Evolutionary conservation across 2,888 invertebrate genomes (phyloP).

Genomic region (Melinaea menophilus): DNA sequence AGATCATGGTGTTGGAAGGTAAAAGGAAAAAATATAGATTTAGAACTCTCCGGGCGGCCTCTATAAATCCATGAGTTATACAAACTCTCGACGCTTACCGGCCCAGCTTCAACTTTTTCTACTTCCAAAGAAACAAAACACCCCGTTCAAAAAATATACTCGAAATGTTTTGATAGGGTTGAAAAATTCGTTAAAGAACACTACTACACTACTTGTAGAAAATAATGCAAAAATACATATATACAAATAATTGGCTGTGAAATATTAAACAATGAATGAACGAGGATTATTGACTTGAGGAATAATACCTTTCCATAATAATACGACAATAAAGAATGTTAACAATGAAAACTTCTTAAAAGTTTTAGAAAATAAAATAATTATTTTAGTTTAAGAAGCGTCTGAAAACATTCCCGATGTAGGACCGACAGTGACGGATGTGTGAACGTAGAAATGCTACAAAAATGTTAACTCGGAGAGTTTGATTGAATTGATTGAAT

Average conservation of each 20-base stretch:
- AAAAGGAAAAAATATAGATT: conserved; percentile 42
- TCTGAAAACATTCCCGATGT: conserved; percentile 1
- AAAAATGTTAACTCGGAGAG: conserved; percentile 11
- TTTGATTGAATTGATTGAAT: conserved; percentile 17
- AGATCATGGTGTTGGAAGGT: conserved; percentile 32
- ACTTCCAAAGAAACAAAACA: conserved; percentile 32
- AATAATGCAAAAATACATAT: neutral
- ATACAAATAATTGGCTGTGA: neutral
- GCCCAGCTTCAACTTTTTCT: conserved; percentile 27
- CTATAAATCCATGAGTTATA: conserved; percentile 51
- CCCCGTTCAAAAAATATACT: conserved; percentile 31
- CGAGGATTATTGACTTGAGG: too few relatives aligned
- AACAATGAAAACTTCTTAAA: too few relatives aligned
- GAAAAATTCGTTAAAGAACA: conserved; percentile 9
- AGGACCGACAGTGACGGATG: conserved; percentile 23
- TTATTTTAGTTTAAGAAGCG: too few relatives aligned
- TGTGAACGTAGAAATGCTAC: conserved; percentile 16
- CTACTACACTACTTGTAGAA: conserved; percentile 1
- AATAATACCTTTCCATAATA: too few relatives aligned
- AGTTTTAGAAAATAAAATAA: too few relatives aligned
- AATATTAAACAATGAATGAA: neutral
- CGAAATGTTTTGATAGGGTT: conserved; percentile 17
- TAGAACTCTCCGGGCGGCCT: conserved; percentile 46
- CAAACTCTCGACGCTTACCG: conserved; percentile 33
- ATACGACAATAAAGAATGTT: too few relatives aligned